Base-by-base conservation (phyloP, 2,888 invertebrate species). In the Pachydiplax longipennis region DNA sequence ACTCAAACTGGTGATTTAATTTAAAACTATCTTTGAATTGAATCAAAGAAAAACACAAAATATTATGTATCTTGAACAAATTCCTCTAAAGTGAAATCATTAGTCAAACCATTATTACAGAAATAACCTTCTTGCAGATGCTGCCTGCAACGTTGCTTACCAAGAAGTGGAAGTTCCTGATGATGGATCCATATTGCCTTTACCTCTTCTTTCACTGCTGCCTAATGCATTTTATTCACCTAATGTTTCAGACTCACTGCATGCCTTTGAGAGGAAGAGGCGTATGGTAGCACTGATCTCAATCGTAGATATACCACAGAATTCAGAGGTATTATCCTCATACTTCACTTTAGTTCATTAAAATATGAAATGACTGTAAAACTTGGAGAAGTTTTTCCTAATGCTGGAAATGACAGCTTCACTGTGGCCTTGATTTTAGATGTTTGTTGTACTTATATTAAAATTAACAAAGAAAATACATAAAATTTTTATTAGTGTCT, bases 81-180 rank as follows among this genome's bases (percentile, higher is more conserved):
- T 48, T 1, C 13, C 18, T 18, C 53, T 3, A 18, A 3, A 53
- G 53, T 53, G 44, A 44, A 44, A 44, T 44, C 8, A 44, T 8
- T 53, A 53, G 2, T 18, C 18, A 15, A 15, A 53, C 5, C 2
- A 53, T 53, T 1, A 53, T 53, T 15, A 53, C 3, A 1, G 15
- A 53, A 25, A 4, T 53, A 37, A 15, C 25, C 25, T 90, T 92
- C n/a, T 92, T 92, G 1, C 92, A 94, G 94, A 93, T 80, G 92
- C 92, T 91, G 92, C 93, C 40, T 94, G 94, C 90, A 95, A 95
- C 93, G 95, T 95, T 10, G 93, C 94, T 4, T 95, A 95, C 92
- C 94, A 95, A 92, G 95, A 95, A 92, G 93, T 93, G 92, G 93
- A 94, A 90, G 90, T 94, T 6, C 61, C 91, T 2, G 81, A 91